These are phyloP conservation scores for Agrypnus murinus DNA, from an alignment of 2,888 invertebrate genomes.

Conservation along the genomic window DNA sequence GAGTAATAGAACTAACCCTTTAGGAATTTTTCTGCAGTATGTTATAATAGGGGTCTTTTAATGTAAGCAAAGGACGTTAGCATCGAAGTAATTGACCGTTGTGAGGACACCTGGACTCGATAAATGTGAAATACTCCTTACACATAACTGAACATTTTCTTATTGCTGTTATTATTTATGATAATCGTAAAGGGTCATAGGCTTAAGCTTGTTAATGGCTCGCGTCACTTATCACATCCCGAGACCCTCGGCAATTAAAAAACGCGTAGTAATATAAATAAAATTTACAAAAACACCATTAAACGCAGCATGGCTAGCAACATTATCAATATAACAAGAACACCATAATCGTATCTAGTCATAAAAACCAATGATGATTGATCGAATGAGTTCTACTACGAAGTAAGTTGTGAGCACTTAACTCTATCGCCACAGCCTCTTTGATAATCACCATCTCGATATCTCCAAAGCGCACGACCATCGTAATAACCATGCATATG, in stretches of 20 bases:
- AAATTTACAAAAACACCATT: slow-evolving; percentile 47
- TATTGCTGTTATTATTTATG: slow-evolving; percentile 25
- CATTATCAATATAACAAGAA: slow-evolving; percentile 48
- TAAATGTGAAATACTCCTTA: slow-evolving; percentile 1
- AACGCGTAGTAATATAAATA: slow-evolving; percentile 21
- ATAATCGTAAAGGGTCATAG: slow-evolving; percentile 16
- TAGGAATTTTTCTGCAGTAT: slow-evolving; percentile 18
- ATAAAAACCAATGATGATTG: slow-evolving; percentile 51
- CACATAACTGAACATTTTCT: slow-evolving; percentile 20
- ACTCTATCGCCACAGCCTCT: slow-evolving; percentile 48
- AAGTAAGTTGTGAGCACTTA: slow-evolving; percentile 49
- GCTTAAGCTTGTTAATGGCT: slow-evolving; percentile 29
- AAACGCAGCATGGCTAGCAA: slow-evolving; percentile 40
- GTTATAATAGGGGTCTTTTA: not conserved
- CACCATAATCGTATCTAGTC: slow-evolving; percentile 47
- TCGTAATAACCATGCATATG: slow-evolving; percentile 47
- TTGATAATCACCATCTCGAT: slow-evolving; percentile 52
- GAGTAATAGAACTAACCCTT: slow-evolving; percentile 35
- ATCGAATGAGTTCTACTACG: slow-evolving; percentile 47
- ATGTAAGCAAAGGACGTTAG: slow-evolving; percentile 29
- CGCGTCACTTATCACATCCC: slow-evolving; percentile 19
- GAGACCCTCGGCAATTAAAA: slow-evolving; percentile 8
- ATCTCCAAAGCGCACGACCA: slow-evolving; percentile 46
- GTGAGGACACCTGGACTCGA: slow-evolving; percentile 50
- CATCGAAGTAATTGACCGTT: slow-evolving; percentile 47